Percentiles rank a stretch among this genome's conserved stretches.
These are phyloP conservation scores for Peribatodes rhomboidaria DNA, from an alignment of 2,888 invertebrate species.

Conservation along the genomic window DNA sequence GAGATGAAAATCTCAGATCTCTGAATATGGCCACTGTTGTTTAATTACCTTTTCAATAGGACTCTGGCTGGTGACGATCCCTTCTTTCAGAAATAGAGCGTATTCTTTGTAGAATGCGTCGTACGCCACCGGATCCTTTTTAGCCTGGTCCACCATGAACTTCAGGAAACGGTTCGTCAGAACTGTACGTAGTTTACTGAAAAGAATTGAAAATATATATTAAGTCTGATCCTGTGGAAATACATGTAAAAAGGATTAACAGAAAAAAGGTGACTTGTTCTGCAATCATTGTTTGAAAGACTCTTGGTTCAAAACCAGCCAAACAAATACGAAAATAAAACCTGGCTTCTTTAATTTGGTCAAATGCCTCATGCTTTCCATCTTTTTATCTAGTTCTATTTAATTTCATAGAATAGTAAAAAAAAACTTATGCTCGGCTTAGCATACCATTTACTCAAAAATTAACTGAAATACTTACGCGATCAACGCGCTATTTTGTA, in stretches of 20 bases:
- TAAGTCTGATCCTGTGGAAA: background rate
- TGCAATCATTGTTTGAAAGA: background rate
- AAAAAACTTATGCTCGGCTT: background rate
- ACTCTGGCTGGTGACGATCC: slow-evolving; percentile 94
- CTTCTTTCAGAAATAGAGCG: slow-evolving; percentile 97
- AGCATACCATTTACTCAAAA: background rate
- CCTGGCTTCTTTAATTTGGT: too few species aligned
- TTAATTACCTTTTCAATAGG: slow-evolving; percentile 91
- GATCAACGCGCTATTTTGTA: slow-evolving; percentile 97
- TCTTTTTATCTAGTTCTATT: too few species aligned
- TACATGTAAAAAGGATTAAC: background rate
- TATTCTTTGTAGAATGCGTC: slow-evolving; percentile 96
- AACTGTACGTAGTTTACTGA: slow-evolving; percentile 92
- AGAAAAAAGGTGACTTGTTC: background rate
- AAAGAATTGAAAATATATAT: slow-evolving; percentile 41
- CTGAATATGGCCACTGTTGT: too few species aligned
- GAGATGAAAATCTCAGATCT: too few species aligned
- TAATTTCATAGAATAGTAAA: too few species aligned
- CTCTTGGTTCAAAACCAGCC: too few species aligned
- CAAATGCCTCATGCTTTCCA: too few species aligned
- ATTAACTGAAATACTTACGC: slow-evolving; percentile 81
- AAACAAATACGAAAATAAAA: too few species aligned
- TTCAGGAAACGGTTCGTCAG: slow-evolving; percentile 94
- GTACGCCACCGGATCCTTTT: slow-evolving; percentile 93
- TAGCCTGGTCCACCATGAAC: slow-evolving; percentile 94